Evolutionary conservation across 1,140 invertebrate species (phyloP), one percentile per base, ranked within the genome.

Genomic region (Lepidurus couesii): DNA sequence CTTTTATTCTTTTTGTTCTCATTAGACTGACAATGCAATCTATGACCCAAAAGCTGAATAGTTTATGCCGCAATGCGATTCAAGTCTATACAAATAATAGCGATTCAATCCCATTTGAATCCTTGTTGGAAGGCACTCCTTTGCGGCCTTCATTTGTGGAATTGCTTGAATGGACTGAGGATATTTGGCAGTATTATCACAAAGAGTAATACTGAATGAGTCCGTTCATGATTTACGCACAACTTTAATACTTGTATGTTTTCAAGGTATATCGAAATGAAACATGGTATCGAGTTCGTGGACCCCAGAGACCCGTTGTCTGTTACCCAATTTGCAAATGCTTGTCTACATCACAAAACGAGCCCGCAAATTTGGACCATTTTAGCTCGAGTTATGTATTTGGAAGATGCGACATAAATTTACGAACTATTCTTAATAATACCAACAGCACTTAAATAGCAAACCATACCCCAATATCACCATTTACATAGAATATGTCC

Each of bases 261-360:
- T 16, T n/a, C 13, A n/a, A 65, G 53, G 53, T 65, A 65, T 65
- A 16, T 65, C 21, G 53, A 65, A 65, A 65, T 65, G 53, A 65
- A 65, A 16, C 53, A 65, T 7, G 16, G 9, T 4, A 16, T 65
- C 21, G 53, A 65, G 13, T 65, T 65, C 13, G 16, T 65, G 1
- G 53, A 65, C 8, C 53, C 53, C 13, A 65, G 21, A 65, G 53
- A 65, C 13, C 53, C 53, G 53, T 21, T 65, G 1, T 65, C 53
- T 21, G 9, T 65, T 7, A 5, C 9, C 53, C 53, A 65, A 21
- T 65, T 65, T 65, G 13, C 16, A 16, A 1, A 65, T 1, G 16
- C 21, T 9, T 65, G 53, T 21, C 21, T 65, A 16, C 4, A 65
- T 5, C 9, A 16, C 8, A 65, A 65, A 16, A 65, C 53, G 13